Percentiles rank a stretch among this genome's conserved stretches.
These are phyloP conservation scores for Manduca sexta DNA, from an alignment of 1,140 invertebrate species.

Conservation along the genomic window DNA sequence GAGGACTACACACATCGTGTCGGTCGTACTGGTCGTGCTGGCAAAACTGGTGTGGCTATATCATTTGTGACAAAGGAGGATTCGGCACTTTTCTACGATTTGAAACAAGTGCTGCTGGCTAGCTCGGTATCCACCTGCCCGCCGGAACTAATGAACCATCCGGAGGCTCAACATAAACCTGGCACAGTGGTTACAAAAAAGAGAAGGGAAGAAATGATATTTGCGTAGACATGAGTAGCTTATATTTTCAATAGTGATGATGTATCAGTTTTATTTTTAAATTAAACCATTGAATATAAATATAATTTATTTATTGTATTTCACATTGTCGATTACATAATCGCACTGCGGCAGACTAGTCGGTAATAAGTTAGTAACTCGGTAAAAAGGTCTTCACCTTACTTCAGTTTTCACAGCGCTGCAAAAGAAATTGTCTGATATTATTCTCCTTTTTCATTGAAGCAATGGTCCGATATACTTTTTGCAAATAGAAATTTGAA, in stretches of 20 bases:
- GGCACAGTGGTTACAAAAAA: slow-evolving; percentile 96
- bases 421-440: no score
- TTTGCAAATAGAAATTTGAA: no score
- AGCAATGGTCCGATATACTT: no score
- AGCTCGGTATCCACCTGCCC: slow-evolving; percentile 97
- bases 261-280: neutral
- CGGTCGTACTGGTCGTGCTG: slow-evolving; percentile 98
- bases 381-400: no score
- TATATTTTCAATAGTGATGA: neutral
- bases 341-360: slow-evolving; percentile 18
- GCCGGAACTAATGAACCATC: slow-evolving; percentile 97
- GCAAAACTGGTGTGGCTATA: slow-evolving; percentile 96
- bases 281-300: neutral
- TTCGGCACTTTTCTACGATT: slow-evolving; percentile 95
- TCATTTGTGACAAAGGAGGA: slow-evolving; percentile 99
- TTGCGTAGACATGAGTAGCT: slow-evolving; percentile 76
- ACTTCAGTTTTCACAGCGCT: no score
- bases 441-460: no score
- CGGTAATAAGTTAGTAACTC: slow-evolving; percentile 13
- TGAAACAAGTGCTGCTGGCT: slow-evolving; percentile 92
- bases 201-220: slow-evolving; percentile 95
- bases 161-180: slow-evolving; percentile 98
- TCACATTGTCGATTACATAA: slow-evolving; percentile 1
- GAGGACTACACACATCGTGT: slow-evolving; percentile 99
- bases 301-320: neutral